A percentile compares a stretch with the other conserved stretches of the same genome.
Conservation (phyloP, 1,140 invertebrate species). For the Octopus sinensis region DNA sequence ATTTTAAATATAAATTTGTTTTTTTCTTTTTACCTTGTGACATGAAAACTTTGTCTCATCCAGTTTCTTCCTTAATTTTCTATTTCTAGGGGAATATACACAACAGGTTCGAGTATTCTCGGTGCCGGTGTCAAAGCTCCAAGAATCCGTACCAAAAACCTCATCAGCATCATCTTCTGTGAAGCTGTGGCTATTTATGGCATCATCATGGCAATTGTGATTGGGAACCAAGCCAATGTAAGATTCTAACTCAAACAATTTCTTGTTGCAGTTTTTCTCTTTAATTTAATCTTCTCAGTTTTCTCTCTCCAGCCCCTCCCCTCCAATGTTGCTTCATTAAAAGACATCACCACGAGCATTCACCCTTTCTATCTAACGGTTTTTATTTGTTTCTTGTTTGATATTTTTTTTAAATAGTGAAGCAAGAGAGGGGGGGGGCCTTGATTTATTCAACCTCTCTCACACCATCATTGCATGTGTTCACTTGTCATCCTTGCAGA, state of each 20-base stretch:
- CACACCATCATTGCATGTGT: too few relatives aligned
- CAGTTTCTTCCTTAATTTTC: neutral
- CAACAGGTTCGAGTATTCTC: constrained; percentile 91
- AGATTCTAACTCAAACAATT: constrained; percentile 31
- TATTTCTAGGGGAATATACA: constrained; percentile 80
- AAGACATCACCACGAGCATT: too few relatives aligned
- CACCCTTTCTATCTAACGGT: too few relatives aligned
- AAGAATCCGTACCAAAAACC: constrained; percentile 97
- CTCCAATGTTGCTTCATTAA: neutral
- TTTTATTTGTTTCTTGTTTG: too few relatives aligned
- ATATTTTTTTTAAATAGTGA: too few relatives aligned
- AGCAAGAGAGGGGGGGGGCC: too few relatives aligned
- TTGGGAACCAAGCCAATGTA: constrained; percentile 77
- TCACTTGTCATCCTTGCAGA: too few relatives aligned
- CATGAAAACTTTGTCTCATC: neutral
- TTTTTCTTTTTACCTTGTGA: neutral
- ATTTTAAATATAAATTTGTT: too few relatives aligned
- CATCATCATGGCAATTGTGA: constrained; percentile 95
- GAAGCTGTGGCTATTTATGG: constrained; percentile 98
- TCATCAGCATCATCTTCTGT: constrained; percentile 98
- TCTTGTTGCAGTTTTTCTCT: neutral
- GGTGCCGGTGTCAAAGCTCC: constrained; percentile 98
- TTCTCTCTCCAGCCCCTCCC: neutral
- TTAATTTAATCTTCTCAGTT: neutral
- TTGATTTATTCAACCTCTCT: too few relatives aligned